Evolutionary conservation across 2,888 invertebrate species (phyloP).

Genomic region (Brachylomia viminalis): DNA sequence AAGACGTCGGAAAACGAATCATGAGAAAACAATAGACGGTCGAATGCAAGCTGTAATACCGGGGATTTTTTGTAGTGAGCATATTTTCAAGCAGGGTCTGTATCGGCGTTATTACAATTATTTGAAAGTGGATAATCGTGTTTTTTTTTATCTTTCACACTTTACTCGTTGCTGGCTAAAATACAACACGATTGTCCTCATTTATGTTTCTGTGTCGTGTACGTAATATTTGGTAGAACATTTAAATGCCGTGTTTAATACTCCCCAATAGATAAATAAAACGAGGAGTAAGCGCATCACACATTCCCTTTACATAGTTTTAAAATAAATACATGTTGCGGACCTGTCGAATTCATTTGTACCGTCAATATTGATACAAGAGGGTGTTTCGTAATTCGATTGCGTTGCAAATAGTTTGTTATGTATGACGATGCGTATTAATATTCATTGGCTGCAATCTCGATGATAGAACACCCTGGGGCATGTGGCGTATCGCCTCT

Average conservation of each 20-base stretch:
- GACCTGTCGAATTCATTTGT: constrained; percentile 68
- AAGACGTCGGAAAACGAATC: not conserved
- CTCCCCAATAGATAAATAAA: constrained; percentile 23
- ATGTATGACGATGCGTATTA: constrained; percentile 54
- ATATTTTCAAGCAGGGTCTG: not conserved
- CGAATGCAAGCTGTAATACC: constrained; percentile 1
- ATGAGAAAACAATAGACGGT: not conserved
- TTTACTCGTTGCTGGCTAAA: not conserved
- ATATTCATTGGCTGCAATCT: constrained; percentile 55
- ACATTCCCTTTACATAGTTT: constrained; percentile 30
- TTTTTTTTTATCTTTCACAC: not conserved
- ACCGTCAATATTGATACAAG: constrained; percentile 70
- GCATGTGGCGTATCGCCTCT: constrained; percentile 11
- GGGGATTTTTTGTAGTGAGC: not conserved
- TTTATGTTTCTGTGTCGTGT: not conserved
- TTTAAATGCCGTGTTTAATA: constrained; percentile 7
- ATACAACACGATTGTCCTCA: not conserved
- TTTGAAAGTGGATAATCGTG: not conserved
- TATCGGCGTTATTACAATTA: too few relatives aligned
- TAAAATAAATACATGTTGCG: constrained; percentile 38
- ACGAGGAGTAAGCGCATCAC: constrained; percentile 3
- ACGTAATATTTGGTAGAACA: not conserved
- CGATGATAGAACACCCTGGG: constrained; percentile 22
- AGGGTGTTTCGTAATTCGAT: constrained; percentile 47
- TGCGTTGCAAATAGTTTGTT: constrained; percentile 66